phyloP scores from a whole-genome alignment of 2,888 invertebrate species.

The Yponomeuta malinellus region DNA sequence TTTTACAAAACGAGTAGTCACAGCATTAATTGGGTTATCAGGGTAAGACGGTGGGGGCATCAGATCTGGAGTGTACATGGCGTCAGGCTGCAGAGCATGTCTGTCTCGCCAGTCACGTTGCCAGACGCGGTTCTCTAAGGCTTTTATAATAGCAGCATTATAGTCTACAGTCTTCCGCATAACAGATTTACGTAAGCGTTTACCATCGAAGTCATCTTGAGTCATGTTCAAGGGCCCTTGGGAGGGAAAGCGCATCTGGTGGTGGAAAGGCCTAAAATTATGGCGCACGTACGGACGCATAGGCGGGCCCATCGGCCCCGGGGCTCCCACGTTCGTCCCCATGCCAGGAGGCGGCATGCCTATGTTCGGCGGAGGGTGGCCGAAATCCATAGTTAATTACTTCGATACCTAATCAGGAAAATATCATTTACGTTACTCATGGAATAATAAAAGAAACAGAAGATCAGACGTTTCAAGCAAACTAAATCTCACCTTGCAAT shows the following conservation, averaged over 20 bases:
- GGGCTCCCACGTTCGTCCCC: slow-evolving; percentile 20
- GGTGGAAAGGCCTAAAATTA: slow-evolving; percentile 66
- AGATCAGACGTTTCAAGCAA: not conserved
- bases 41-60: slow-evolving; percentile 95
- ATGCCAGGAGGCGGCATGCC: slow-evolving; percentile 61
- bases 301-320: slow-evolving; percentile 36
- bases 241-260: slow-evolving; percentile 68
- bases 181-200: slow-evolving; percentile 95
- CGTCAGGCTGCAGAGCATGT: slow-evolving; percentile 93
- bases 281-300: slow-evolving; percentile 65
- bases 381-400: slow-evolving; percentile 65
- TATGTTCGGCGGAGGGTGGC: slow-evolving; percentile 66
- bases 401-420: slow-evolving; percentile 69
- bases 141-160: slow-evolving; percentile 94
- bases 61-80: slow-evolving; percentile 94
- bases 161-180: slow-evolving; percentile 99
- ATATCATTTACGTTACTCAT: slow-evolving; percentile 28
- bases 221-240: slow-evolving; percentile 81
- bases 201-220: slow-evolving; percentile 95
- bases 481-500: slow-evolving; percentile 45
- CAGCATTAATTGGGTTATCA: slow-evolving; percentile 97
- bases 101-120: slow-evolving; percentile 94
- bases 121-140: slow-evolving; percentile 95
- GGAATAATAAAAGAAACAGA: not conserved
- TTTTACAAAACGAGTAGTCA: slow-evolving; percentile 95